Conservation (phyloP, 2,888 invertebrate genomes). For the Spatulosminthurus flaviceps region DNA sequence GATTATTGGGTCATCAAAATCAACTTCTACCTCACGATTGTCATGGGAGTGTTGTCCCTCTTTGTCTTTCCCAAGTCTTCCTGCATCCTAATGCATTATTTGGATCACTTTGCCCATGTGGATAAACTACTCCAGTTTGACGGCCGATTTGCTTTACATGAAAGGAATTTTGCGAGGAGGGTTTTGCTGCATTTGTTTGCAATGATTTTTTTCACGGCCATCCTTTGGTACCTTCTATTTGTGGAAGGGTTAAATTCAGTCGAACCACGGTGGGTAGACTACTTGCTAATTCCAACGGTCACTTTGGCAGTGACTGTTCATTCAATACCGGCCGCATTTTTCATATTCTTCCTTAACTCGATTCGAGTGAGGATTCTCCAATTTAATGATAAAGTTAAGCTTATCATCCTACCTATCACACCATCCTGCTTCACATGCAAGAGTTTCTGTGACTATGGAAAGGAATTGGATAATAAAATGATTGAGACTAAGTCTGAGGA, state of each 20-base stretch:
- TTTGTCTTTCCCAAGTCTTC: slow-evolving; percentile 58
- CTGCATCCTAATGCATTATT: slow-evolving; percentile 49
- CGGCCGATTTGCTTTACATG: slow-evolving; percentile 48
- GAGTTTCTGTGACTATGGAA: slow-evolving; percentile 55
- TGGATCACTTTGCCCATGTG: slow-evolving; percentile 53
- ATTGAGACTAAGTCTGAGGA: slow-evolving; percentile 41
- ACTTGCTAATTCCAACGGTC: slow-evolving; percentile 49
- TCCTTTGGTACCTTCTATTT: slow-evolving; percentile 46
- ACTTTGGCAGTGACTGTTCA: slow-evolving; percentile 44
- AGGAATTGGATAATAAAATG: slow-evolving; percentile 50
- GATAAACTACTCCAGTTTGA: slow-evolving; percentile 60
- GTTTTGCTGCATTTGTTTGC: slow-evolving; percentile 35
- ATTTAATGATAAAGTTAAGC: slow-evolving; percentile 55
- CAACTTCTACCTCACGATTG: slow-evolving; percentile 51
- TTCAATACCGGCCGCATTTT: slow-evolving; percentile 52
- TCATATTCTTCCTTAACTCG: slow-evolving; percentile 58
- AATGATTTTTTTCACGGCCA: slow-evolving; percentile 38
- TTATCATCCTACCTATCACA: slow-evolving; percentile 46
- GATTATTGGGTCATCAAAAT: slow-evolving; percentile 55
- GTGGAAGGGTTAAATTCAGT: slow-evolving; percentile 42
- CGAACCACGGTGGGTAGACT: slow-evolving; percentile 47
- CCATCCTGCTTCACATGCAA: slow-evolving; percentile 54
- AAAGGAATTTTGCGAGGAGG: slow-evolving; percentile 49
- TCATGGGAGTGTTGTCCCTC: slow-evolving; percentile 54
- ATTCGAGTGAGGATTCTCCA: slow-evolving; percentile 54